phyloP scores from a whole-genome alignment of 2,888 invertebrate genomes.

The Drosophila meridionalis region DNA sequence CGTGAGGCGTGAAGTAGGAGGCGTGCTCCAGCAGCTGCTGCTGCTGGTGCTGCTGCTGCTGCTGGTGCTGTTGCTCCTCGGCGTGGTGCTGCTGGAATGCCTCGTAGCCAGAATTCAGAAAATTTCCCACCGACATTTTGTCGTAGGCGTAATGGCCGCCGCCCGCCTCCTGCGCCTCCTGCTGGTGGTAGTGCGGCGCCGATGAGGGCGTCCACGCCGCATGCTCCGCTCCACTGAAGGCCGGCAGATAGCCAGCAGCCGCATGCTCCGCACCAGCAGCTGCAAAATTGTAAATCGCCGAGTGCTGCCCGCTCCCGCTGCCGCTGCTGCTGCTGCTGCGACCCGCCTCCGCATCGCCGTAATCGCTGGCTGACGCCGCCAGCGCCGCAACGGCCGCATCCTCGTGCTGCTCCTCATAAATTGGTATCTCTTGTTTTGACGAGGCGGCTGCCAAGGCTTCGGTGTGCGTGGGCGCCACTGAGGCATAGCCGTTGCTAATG shows the following conservation, averaged over 20 bases:
- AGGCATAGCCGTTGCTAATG: conserved; percentile 77
- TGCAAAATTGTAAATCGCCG: conserved; percentile 76
- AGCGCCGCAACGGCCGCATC: conserved; percentile 66
- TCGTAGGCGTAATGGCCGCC: conserved; percentile 68
- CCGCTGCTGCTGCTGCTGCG: conserved; percentile 11
- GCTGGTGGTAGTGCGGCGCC: conserved; percentile 28
- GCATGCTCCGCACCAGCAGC: conserved; percentile 64
- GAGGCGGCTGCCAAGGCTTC: conserved; percentile 62
- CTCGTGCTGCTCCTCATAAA: conserved; percentile 83
- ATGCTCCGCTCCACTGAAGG: conserved; percentile 57
- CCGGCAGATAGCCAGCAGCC: conserved; percentile 68
- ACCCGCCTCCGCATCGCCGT: conserved; percentile 44
- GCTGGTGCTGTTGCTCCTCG: conserved; percentile 53
- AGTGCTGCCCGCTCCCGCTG: conserved; percentile 23
- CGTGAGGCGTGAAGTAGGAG: conserved; percentile 46
- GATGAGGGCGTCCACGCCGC: conserved; percentile 47
- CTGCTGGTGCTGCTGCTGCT: conserved; percentile 58
- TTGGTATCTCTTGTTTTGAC: conserved; percentile 79
- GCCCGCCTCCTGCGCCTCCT: conserved; percentile 29
- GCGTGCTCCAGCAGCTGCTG: conserved; percentile 57
- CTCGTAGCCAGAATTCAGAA: conserved; percentile 73
- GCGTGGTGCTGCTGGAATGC: conserved; percentile 47
- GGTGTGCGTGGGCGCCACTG: conserved; percentile 63
- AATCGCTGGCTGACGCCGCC: conserved; percentile 69
- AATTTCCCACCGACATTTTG: conserved; percentile 83